These are phyloP conservation scores for Aegotheles bennettii DNA, from an alignment of 2,113 vertebrate genomes.

Conservation along the genomic window DNA sequence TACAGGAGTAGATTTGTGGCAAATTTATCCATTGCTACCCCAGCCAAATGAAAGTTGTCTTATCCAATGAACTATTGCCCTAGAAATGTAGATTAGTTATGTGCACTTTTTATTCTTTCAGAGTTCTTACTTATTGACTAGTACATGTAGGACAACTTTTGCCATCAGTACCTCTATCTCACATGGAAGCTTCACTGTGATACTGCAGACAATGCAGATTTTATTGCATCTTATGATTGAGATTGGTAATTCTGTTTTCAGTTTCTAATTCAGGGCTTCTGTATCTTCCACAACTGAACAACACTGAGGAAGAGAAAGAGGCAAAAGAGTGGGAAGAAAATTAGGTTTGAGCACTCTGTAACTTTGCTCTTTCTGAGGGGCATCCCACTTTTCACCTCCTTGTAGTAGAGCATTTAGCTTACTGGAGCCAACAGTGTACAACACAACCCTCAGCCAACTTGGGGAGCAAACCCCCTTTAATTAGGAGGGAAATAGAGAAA, in stretches of 20 bases:
- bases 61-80: not conserved
- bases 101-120: not conserved
- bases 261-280: not conserved
- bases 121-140: not conserved
- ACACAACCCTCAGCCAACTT: not conserved
- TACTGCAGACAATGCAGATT: not conserved
- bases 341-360: not conserved
- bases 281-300: not conserved
- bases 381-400: not conserved
- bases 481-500: not conserved
- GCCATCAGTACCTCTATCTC: not conserved
- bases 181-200: not conserved
- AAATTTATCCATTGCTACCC: not conserved
- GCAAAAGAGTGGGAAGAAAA: not conserved
- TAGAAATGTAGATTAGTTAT: not conserved
- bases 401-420: not conserved
- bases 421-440: not conserved
- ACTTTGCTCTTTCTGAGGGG: not conserved
- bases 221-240: not conserved
- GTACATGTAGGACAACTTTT: not conserved
- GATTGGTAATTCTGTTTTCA: not conserved
- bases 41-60: not conserved
- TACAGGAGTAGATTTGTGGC: not conserved
- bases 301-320: not conserved
- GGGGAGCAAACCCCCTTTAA: not conserved